A percentile compares a stretch with the other conserved stretches of the same genome.
Evolutionary conservation across 2,113 vertebrate genomes (phyloP).

Genomic region (Poicephalus gulielmi): DNA sequence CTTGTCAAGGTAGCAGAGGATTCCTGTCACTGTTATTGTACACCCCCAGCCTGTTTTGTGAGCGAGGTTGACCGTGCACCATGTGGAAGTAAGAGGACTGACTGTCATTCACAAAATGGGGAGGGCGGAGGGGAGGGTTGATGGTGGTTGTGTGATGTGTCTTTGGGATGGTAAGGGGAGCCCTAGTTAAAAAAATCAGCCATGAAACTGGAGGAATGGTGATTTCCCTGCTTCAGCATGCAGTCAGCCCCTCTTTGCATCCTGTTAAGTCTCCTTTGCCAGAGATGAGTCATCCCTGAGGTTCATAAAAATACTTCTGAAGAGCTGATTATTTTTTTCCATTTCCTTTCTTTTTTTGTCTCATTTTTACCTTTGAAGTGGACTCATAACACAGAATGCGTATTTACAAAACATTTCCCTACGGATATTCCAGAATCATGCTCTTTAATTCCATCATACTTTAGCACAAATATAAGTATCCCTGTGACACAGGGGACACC

Average conservation of each 20-base stretch:
- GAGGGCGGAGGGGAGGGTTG: neutral
- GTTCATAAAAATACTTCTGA: conserved; percentile 51
- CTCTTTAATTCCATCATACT: neutral
- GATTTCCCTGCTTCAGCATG: neutral
- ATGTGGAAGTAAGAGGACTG: neutral
- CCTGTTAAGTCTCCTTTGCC: conserved; percentile 44
- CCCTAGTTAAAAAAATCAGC: neutral
- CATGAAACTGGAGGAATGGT: neutral
- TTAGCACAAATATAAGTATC: neutral
- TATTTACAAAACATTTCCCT: conserved; percentile 10
- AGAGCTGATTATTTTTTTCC: neutral
- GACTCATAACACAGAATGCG: neutral
- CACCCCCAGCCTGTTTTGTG: neutral
- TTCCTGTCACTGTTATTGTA: neutral
- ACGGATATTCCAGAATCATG: neutral
- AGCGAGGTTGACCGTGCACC: neutral
- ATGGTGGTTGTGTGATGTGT: neutral
- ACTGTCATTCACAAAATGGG: neutral
- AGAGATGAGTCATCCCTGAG: conserved; percentile 50
- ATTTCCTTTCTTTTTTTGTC: neutral
- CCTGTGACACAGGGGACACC: neutral
- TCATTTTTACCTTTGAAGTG: neutral
- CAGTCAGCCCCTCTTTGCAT: conserved; percentile 12
- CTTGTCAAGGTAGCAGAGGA: neutral
- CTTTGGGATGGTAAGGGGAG: neutral